phyloP scores from a whole-genome alignment of 2,888 invertebrate species.

The Aporophyla lueneburgensis region DNA sequence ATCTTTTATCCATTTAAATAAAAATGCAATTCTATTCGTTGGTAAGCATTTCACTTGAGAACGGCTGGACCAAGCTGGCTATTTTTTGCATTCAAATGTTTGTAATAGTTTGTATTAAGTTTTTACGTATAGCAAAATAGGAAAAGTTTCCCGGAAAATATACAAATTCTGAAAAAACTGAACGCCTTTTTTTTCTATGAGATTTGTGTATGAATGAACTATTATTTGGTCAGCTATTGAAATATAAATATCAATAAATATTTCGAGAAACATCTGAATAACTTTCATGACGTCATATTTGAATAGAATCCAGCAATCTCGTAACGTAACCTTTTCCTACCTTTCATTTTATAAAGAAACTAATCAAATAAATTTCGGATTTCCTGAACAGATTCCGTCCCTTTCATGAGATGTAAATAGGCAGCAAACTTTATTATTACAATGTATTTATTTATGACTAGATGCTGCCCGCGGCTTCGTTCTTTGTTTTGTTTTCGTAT shows the following conservation, averaged over 20 bases:
- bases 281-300: conserved; percentile 4
- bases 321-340: conserved; percentile 29
- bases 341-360: conserved; percentile 26
- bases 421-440: conserved; percentile 10
- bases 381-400: conserved; percentile 17
- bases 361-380: conserved; percentile 33
- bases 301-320: conserved; percentile 20
- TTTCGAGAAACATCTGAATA: not conserved
- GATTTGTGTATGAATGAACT: not conserved
- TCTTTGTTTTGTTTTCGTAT: too few species aligned
- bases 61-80: not conserved
- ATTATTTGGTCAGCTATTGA: not conserved
- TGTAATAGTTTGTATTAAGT: not conserved
- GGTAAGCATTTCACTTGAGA: too few species aligned
- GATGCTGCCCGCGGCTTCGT: too few species aligned
- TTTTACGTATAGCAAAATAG: not conserved
- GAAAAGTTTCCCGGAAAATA: not conserved
- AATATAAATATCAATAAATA: conserved; percentile 3
- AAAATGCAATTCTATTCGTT: not conserved
- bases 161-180: not conserved
- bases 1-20: not conserved
- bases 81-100: not conserved
- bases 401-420: conserved; percentile 28
- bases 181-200: not conserved
- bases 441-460: conserved; percentile 5